These are phyloP conservation scores for Candoia aspera DNA, from an alignment of 2,113 vertebrate genomes.

Conservation along the genomic window DNA sequence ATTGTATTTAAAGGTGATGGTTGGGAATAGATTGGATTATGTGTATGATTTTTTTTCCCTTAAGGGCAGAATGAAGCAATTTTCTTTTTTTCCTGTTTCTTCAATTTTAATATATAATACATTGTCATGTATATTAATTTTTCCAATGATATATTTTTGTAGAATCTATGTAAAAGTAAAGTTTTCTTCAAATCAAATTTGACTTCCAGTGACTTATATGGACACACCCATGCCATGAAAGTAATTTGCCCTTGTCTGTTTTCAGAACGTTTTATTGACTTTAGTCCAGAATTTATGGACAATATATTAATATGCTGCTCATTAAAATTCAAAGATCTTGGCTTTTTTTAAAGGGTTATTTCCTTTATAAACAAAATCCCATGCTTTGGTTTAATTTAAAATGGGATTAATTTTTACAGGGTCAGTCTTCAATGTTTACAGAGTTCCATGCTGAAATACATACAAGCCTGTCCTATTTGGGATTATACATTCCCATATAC, in stretches of 20 bases:
- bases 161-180: background rate
- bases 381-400: too few relatives aligned
- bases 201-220: background rate
- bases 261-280: background rate
- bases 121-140: background rate
- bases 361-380: background rate
- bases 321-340: background rate
- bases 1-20: background rate
- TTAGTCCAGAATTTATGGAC: background rate
- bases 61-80: background rate
- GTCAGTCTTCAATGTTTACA: too few relatives aligned
- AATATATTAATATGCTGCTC: background rate
- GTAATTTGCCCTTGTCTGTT: background rate
- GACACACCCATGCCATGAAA: background rate
- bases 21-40: background rate
- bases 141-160: background rate
- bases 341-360: background rate
- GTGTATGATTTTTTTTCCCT: background rate
- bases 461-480: too few relatives aligned
- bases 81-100: background rate
- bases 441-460: too few relatives aligned
- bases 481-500: too few relatives aligned
- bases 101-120: background rate
- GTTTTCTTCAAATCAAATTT: background rate
- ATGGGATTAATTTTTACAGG: too few relatives aligned